Conservation (phyloP, 2,113 vertebrate genomes). For the Xiphophorus hellerii region DNA sequence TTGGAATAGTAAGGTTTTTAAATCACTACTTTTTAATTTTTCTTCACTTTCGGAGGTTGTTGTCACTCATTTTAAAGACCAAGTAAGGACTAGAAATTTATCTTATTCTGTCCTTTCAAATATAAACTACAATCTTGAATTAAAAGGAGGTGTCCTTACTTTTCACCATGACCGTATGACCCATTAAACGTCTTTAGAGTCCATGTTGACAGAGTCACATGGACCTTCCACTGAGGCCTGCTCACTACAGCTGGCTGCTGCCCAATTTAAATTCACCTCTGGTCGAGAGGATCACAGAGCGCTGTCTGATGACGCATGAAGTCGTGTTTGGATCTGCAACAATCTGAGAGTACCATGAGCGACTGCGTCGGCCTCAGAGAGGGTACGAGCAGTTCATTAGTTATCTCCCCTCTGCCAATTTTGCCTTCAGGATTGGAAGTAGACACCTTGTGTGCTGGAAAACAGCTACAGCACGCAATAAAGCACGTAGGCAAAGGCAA, state of each 20-base stretch:
- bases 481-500: conserved; percentile 31
- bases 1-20: no score
- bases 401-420: conserved; percentile 14
- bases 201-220: conserved; percentile 6
- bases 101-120: not conserved
- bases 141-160: not conserved
- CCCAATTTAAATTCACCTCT: conserved; percentile 1
- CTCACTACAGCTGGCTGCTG: conserved; percentile 11
- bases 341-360: conserved; percentile 17
- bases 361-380: not conserved
- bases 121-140: not conserved
- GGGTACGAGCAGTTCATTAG: not conserved
- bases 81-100: no score
- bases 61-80: no score
- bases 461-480: conserved; percentile 54
- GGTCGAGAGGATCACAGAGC: conserved; percentile 32
- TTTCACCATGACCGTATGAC: not conserved
- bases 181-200: not conserved
- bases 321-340: conserved; percentile 27
- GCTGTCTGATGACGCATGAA: conserved; percentile 22
- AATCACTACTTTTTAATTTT: no score
- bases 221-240: not conserved
- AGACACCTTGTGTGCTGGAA: conserved; percentile 19
- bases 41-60: no score
- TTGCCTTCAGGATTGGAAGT: conserved; percentile 16